Base-by-base conservation (phyloP, 1,140 invertebrate genomes). In the Diprion similis region DNA sequence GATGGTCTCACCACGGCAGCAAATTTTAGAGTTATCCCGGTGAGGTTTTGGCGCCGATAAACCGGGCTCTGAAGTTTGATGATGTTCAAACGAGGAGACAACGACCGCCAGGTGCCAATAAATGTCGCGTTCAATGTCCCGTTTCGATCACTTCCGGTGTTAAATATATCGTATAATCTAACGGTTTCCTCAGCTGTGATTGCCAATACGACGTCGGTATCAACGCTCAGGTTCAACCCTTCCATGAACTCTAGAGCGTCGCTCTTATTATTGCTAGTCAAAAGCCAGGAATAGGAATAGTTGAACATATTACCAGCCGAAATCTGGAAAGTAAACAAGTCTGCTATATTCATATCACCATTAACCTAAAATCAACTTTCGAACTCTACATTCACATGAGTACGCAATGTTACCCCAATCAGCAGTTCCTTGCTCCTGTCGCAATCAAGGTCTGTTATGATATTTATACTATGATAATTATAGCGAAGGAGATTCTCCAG, bases 131-230 rank as follows among this genome's bases (percentile, higher is more conserved):
- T 59, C 3, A 59, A 59, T 0, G 6, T 59, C 11, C 51, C 51
- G 8, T 9, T 59, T 59, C 51, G 51, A 59, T 59, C 51, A 59
- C 51, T 59, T 59, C 66, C 45, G 0, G 68, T 68, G 10, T 68
- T 48, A 47, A 66, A 73, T 11, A 73, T 24, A 37, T 73, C 72
- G 66, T 73, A 48, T 65, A 73, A 48, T 1, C 8, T 46, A 7
- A 70, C 17, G 15, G 18, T 15, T 10, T 68, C 72, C 37, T n/a
- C 66, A 0, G 10, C 13, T 10, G n/a, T 18, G 72, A 48, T 11
- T 17, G 66, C 72, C 72, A 65, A 70, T 1, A 48, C 51, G 37
- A 73, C n/a, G 46, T 73, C 72, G 24, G 37, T 48, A 47, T 73
- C 72, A 3, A 73, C 46, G 19, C 10, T 68, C 72, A 73, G 17